Conservation (phyloP, 2,113 vertebrate species). For the Anser brachyrhynchus region DNA sequence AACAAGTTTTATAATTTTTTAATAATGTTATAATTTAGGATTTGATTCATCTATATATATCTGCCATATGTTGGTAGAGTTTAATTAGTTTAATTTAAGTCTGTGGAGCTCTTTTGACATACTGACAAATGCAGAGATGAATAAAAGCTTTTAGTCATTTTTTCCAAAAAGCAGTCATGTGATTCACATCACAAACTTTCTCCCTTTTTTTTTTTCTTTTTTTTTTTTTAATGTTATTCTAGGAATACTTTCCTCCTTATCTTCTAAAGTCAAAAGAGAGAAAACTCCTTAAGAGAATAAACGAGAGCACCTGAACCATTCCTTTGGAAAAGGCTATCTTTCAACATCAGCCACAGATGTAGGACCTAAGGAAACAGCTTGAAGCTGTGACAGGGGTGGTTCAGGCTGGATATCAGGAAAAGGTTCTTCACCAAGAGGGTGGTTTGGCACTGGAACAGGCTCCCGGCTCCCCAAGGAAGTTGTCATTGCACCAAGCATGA, state of each 20-base stretch:
- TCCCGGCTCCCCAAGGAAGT: too few species aligned
- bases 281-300: not conserved
- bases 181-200: not conserved
- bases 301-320: not conserved
- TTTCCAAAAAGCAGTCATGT: not conserved
- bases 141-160: not conserved
- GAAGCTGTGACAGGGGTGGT: too few species aligned
- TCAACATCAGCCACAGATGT: not conserved
- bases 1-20: not conserved
- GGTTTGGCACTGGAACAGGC: too few species aligned
- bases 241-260: not conserved
- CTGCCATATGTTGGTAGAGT: not conserved
- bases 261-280: not conserved
- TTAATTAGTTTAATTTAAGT: not conserved
- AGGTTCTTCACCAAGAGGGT: too few species aligned
- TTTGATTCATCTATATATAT: not conserved
- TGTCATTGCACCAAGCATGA: too few species aligned
- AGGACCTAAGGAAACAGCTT: too few species aligned
- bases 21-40: not conserved
- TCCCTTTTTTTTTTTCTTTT: not conserved
- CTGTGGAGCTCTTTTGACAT: accelerated
- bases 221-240: not conserved
- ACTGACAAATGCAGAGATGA: not conserved
- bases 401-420: too few species aligned
- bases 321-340: not conserved